Conservation (phyloP, 2,113 vertebrate species). For the Engraulis encrasicolus region DNA sequence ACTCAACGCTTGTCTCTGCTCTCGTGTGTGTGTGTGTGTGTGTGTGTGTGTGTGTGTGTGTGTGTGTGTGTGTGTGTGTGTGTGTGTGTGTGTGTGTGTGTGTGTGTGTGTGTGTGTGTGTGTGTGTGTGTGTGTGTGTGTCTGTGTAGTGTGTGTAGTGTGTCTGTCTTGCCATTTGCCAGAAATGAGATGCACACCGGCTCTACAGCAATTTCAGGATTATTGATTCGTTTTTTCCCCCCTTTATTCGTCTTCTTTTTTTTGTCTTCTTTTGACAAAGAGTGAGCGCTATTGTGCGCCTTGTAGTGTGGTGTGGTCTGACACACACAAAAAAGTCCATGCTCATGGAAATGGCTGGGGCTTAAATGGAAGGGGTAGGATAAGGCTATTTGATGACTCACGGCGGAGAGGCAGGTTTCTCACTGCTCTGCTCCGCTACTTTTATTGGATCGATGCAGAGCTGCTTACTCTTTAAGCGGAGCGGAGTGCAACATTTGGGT, state of each 20-base stretch:
- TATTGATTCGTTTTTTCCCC: conserved; percentile 59
- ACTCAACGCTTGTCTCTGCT: no score
- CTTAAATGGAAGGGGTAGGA: conserved; percentile 53
- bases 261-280: conserved; percentile 29
- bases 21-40: no score
- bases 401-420: conserved; percentile 38
- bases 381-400: conserved; percentile 48
- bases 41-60: no score
- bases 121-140: not conserved
- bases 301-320: no score
- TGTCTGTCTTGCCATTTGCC: conserved; percentile 31
- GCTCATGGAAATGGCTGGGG: conserved; percentile 57
- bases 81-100: no score
- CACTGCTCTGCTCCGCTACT: conserved; percentile 47
- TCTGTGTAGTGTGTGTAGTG: not conserved
- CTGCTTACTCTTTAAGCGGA: conserved; percentile 28
- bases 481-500: conserved; percentile 11
- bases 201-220: conserved; percentile 41
- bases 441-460: conserved; percentile 72
- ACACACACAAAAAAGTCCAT: conserved; percentile 32
- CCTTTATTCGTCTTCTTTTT: conserved; percentile 2
- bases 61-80: not conserved
- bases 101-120: no score
- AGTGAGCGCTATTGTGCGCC: conserved; percentile 18
- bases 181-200: conserved; percentile 57